These are phyloP conservation scores for Drosophila paulistorum DNA, from an alignment of 1,140 invertebrate species.

Conservation along the genomic window DNA sequence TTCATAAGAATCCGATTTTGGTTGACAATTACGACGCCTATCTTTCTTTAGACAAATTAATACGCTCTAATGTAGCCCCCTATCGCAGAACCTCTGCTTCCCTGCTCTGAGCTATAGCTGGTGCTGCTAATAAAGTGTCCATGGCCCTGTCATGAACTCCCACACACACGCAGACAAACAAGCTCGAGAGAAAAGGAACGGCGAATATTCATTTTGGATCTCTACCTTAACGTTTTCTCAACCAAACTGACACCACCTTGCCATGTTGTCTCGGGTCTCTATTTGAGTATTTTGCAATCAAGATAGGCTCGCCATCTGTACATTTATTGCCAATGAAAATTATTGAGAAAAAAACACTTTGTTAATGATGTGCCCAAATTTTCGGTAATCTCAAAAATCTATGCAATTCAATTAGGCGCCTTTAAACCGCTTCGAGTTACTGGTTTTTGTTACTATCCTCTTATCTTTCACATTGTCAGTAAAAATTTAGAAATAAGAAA, in stretches of 20 bases:
- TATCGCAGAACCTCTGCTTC: too few relatives aligned
- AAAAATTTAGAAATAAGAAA: conserved; percentile 65
- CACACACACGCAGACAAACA: conserved; percentile 3
- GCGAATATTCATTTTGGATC: neutral
- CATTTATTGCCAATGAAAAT: conserved; percentile 44
- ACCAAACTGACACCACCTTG: conserved; percentile 23
- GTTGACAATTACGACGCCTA: too few relatives aligned
- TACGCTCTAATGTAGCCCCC: too few relatives aligned
- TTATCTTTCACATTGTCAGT: conserved; percentile 64
- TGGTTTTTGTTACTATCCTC: conserved; percentile 62
- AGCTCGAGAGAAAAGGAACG: neutral
- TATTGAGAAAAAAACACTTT: conserved; percentile 37
- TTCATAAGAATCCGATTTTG: too few relatives aligned
- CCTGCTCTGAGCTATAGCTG: neutral
- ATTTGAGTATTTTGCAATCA: conserved; percentile 36
- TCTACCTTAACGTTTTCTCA: neutral
- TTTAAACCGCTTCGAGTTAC: conserved; percentile 17
- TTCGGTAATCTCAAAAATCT: conserved; percentile 27
- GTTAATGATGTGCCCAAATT: conserved; percentile 53
- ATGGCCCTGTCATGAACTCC: conserved; percentile 7
- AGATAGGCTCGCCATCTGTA: conserved; percentile 34
- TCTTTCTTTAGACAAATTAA: too few relatives aligned
- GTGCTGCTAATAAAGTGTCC: conserved; percentile 46
- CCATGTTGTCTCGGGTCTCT: conserved; percentile 3
- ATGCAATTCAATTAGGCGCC: neutral